Evolutionary conservation across 2,888 invertebrate genomes (phyloP).

Genomic region (Boloria euphrosyne): DNA sequence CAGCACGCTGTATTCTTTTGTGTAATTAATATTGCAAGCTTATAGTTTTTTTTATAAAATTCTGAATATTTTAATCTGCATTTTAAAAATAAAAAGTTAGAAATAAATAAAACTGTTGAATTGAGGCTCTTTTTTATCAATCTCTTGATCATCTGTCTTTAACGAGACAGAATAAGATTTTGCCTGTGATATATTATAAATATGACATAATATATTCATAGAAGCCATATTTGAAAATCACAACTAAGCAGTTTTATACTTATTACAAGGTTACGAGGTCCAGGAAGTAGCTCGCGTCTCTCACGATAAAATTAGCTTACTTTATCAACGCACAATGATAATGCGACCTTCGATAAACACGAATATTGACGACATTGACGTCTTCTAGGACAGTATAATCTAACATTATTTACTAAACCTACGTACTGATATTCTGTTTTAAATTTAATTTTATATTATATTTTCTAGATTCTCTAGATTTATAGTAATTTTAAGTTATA

Average conservation of each 20-base stretch:
- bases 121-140: too few species aligned
- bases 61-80: too few species aligned
- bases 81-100: too few species aligned
- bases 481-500: neutral
- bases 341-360: slow-evolving; percentile 60
- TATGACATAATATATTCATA: too few species aligned
- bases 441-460: slow-evolving; percentile 7
- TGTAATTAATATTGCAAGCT: neutral
- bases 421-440: neutral
- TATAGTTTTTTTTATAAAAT: neutral
- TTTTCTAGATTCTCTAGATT: too few species aligned
- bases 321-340: slow-evolving; percentile 68
- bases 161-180: too few species aligned
- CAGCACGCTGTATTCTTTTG: slow-evolving; percentile 31
- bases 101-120: too few species aligned
- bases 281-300: slow-evolving; percentile 71
- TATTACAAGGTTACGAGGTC: slow-evolving; percentile 65
- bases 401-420: neutral
- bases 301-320: slow-evolving; percentile 73
- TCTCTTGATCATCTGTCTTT: too few species aligned
- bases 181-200: too few species aligned
- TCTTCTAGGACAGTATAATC: slow-evolving; percentile 35
- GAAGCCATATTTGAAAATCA: neutral
- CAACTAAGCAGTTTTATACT: neutral
- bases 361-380: slow-evolving; percentile 42